Evolutionary conservation across 2,797 vertebrate genomes (phyloP), one percentile per base, ranked within the genome.

Genomic region (Liparis tanakae): DNA sequence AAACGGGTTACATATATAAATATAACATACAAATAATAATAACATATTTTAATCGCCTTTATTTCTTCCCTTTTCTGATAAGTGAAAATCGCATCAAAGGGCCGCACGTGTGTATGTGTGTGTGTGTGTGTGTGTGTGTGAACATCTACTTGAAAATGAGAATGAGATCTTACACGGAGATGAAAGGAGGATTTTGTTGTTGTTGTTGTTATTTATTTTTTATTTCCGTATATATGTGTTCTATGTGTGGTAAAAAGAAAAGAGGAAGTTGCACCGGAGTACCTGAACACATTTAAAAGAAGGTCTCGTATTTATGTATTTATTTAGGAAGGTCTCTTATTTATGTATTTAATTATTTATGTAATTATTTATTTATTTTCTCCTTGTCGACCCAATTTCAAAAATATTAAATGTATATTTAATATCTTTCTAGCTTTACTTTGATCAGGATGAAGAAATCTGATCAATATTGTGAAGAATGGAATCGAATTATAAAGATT

Each of bases 401-500:
- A 30, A 30, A 30, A 75, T 4, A 48, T 68, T 33, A 54, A 9
- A 66, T 25, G 10, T 34, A 30, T 67, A 10, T 66, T 39, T 64
- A 36, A 56, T 37, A 34, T 60, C 34, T 54, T 44, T 4, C 8
- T 3, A 34, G 9, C 12, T 12, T 58, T 30, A 2, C 20, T 36
- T 64, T 53, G 63, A 72, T 54, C 54, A 10, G 20, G 44, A 56
- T 59, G 67, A 53, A 64, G 22, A 76, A 71, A 78, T 15, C 13
- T 13, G 8, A 76, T 85, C 67, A 46, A 73, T 81, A 33, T 3
- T 1, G 33, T 46, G 43, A 65, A 57, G 7, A 9, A 60, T 50
- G 13, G 72, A 83, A 78, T 79, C 59, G 8, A 66, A 76, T 65
- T 1, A 80, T 70, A 67, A 30, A 33, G 4, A 41, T 10, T 10